phyloP scores from a whole-genome alignment of 2,797 vertebrate species.

The Danionella dracula region DNA sequence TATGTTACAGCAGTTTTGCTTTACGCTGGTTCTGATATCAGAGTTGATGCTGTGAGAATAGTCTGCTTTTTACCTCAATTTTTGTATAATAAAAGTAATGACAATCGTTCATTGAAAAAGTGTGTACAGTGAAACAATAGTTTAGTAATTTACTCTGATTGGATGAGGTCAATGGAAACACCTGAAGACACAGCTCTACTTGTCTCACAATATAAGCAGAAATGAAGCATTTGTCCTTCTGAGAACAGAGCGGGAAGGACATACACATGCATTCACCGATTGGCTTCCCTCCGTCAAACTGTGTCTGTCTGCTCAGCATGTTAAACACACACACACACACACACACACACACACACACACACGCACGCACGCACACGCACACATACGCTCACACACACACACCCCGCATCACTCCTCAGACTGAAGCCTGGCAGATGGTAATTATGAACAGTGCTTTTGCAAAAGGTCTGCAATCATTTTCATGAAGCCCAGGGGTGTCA shows the following conservation, averaged over 20 bases:
- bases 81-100: too few relatives aligned
- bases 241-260: conserved; percentile 37
- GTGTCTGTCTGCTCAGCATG: conserved; percentile 51
- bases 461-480: conserved; percentile 50
- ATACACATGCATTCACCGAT: conserved; percentile 33
- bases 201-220: background rate
- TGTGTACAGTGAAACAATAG: too few relatives aligned
- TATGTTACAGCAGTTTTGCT: too few relatives aligned
- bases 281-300: conserved; percentile 61
- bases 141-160: too few relatives aligned
- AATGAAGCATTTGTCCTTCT: conserved; percentile 39
- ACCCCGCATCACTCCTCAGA: conserved; percentile 54
- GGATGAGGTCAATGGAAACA: background rate
- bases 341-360: conserved; percentile 21
- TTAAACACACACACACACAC: conserved; percentile 49
- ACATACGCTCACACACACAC: conserved; percentile 32
- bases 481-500: conserved; percentile 41
- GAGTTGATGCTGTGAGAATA: too few relatives aligned
- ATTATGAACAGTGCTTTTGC: conserved; percentile 64
- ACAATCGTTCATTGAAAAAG: too few relatives aligned
- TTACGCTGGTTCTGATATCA: too few relatives aligned
- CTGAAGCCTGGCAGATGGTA: conserved; percentile 69
- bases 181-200: background rate
- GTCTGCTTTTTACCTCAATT: too few relatives aligned
- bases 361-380: too few relatives aligned